Conservation (phyloP, 2,113 vertebrate species). For the Globicephala melas region DNA sequence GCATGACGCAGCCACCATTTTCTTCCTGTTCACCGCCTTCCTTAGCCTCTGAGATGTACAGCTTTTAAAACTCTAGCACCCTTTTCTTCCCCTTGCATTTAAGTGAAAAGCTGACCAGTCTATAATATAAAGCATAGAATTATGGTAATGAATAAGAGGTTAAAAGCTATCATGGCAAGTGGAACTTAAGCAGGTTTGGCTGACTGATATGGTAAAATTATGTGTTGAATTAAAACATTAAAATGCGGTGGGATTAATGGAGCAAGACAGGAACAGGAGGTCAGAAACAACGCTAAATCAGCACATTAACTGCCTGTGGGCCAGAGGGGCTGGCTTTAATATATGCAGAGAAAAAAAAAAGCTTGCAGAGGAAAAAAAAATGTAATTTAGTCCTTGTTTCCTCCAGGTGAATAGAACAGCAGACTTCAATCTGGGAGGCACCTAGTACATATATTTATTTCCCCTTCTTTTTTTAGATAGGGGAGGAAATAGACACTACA, state of each 20-base stretch:
- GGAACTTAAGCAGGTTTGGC: conserved; percentile 61
- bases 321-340: neutral
- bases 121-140: conserved; percentile 73
- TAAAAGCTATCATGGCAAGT: conserved; percentile 56
- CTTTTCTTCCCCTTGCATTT: conserved; percentile 65
- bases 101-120: conserved; percentile 56
- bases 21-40: conserved; percentile 34
- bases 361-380: neutral
- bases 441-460: neutral
- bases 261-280: conserved; percentile 36
- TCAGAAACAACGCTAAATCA: conserved; percentile 42
- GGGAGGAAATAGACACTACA: neutral
- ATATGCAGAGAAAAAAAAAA: neutral
- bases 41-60: conserved; percentile 48
- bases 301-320: neutral
- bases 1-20: conserved; percentile 51
- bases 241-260: conserved; percentile 64
- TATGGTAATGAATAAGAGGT: conserved; percentile 54
- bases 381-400: conserved; percentile 36
- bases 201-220: conserved; percentile 66
- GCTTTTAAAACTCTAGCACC: conserved; percentile 48
- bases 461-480: neutral
- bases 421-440: neutral
- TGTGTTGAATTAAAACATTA: conserved; percentile 73
- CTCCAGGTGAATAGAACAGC: neutral